These are phyloP conservation scores for Scomberomorus guttatus DNA, from an alignment of 2,797 vertebrate genomes.

Conservation along the genomic window DNA sequence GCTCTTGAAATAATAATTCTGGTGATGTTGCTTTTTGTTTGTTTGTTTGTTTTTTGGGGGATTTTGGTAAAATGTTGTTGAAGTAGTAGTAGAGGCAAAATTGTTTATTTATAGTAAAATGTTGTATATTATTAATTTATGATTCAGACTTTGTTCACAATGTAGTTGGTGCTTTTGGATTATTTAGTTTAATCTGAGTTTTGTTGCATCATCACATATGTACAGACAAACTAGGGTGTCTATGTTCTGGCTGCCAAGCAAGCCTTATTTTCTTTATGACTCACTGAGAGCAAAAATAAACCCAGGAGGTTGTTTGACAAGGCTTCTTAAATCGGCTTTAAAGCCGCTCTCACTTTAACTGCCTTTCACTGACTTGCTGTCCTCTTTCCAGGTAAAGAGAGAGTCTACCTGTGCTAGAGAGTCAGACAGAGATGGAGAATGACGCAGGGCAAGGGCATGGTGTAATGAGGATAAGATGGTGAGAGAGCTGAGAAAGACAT, in stretches of 20 bases:
- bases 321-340: conserved; percentile 38
- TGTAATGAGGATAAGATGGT: background rate
- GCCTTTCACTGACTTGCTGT: conserved; percentile 14
- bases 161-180: conserved; percentile 3
- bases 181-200: conserved; percentile 28
- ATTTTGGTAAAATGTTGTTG: too few species aligned
- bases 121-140: conserved; percentile 1
- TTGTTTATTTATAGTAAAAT: background rate
- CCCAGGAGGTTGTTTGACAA: conserved; percentile 30
- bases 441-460: background rate
- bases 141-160: conserved; percentile 12
- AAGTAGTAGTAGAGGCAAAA: background rate
- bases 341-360: conserved; percentile 24
- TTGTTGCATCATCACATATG: conserved; percentile 15
- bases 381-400: conserved; percentile 33
- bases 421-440: background rate
- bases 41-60: too few species aligned
- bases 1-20: too few species aligned
- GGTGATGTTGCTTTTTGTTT: too few species aligned
- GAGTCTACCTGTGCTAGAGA: background rate
- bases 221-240: conserved; percentile 16
- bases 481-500: background rate
- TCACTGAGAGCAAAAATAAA: conserved; percentile 59
- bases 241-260: background rate
- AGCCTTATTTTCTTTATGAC: conserved; percentile 32